Conservation (phyloP, 2,888 invertebrate species). For the Leptura quadrifasciata region DNA sequence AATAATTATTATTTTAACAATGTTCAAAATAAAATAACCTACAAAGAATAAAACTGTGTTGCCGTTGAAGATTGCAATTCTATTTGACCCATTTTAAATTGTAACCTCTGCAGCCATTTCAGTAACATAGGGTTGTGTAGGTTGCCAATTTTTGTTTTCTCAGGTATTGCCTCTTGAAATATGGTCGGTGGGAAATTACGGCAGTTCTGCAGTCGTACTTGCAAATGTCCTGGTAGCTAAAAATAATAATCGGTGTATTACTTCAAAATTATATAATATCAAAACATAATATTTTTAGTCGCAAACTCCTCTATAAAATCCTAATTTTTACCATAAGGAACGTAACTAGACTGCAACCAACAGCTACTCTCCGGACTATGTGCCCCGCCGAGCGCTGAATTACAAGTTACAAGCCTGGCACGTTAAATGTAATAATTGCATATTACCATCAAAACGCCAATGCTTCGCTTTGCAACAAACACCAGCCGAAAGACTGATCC, state of each 20-base stretch:
- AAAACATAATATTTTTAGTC: too few relatives aligned
- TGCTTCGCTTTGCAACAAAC: too few relatives aligned
- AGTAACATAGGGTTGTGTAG: conserved; percentile 77
- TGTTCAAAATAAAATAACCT: conserved; percentile 58
- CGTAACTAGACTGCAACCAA: too few relatives aligned
- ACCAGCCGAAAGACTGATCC: too few relatives aligned
- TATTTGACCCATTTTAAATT: conserved; percentile 98
- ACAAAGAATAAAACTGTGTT: conserved; percentile 91
- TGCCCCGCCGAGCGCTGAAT: too few relatives aligned
- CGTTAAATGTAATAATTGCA: too few relatives aligned
- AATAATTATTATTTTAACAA: conserved; percentile 26
- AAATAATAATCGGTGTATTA: conserved; percentile 49
- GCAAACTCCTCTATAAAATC: too few relatives aligned
- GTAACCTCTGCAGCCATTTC: conserved; percentile 93
- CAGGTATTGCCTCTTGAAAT: conserved; percentile 73
- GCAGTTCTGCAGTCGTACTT: conserved; percentile 90
- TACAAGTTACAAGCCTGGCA: too few relatives aligned
- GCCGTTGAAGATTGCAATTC: conserved; percentile 94
- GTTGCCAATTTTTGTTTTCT: conserved; percentile 71
- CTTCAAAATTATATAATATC: too few relatives aligned
- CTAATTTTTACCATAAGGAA: too few relatives aligned
- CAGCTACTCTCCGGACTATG: too few relatives aligned
- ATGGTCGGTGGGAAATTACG: conserved; percentile 85
- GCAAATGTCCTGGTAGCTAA: conserved; percentile 92
- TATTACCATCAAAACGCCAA: too few relatives aligned